Percentiles rank a stretch among this genome's conserved stretches.
Evolutionary conservation across 2,113 vertebrate species (phyloP).

Genomic region (Gallinago undulata): DNA sequence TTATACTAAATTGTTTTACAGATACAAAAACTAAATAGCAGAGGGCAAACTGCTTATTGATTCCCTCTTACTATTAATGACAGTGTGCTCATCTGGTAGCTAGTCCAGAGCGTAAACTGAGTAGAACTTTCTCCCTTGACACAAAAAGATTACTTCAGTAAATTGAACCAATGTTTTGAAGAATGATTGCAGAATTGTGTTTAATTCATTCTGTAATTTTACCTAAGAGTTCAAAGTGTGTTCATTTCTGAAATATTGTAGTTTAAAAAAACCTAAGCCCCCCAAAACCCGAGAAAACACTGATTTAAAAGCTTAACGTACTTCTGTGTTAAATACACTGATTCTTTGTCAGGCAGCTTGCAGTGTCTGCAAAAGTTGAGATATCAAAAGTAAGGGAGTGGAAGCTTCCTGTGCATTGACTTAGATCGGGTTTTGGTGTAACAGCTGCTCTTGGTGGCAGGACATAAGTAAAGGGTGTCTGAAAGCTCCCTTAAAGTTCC

Average conservation of each 20-base stretch:
- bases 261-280: background rate
- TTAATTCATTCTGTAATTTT: background rate
- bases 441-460: background rate
- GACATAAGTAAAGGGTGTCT: background rate
- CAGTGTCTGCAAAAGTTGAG: background rate
- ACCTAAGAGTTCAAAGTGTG: background rate
- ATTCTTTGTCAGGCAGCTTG: background rate
- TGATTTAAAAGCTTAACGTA: background rate
- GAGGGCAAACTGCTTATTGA: background rate
- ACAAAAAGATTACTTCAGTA: background rate
- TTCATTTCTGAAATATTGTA: background rate
- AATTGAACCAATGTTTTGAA: background rate
- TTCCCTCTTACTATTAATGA: background rate
- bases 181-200: background rate
- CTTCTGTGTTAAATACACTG: background rate
- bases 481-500: background rate
- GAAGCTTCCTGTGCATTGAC: background rate
- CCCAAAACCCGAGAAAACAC: background rate
- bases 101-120: background rate
- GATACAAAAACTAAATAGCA: background rate
- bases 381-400: background rate
- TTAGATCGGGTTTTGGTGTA: background rate
- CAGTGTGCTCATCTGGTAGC: background rate
- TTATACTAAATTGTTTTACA: background rate
- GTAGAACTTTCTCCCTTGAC: background rate